Percentiles rank a stretch among this genome's conserved stretches.
Conservation (phyloP, 2,888 invertebrate species). For the Rotaria sp. region DNA sequence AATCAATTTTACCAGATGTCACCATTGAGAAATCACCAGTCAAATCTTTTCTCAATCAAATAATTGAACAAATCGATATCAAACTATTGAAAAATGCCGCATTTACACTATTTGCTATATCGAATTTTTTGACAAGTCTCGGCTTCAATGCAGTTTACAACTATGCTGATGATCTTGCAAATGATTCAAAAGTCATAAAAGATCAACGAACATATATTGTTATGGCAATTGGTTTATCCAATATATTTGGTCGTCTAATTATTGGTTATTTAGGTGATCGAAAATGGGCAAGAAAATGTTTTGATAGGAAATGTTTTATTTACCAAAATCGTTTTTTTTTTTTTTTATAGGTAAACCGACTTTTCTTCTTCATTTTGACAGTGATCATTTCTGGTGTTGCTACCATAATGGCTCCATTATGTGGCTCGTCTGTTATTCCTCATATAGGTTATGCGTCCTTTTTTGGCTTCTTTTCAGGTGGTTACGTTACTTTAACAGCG, state of each 20-base stretch:
- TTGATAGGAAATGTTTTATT: not conserved
- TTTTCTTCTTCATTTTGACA: conserved; percentile 78
- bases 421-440: conserved; percentile 67
- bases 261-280: conserved; percentile 48
- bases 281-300: not conserved
- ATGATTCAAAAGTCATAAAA: conserved; percentile 44
- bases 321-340: not conserved
- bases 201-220: conserved; percentile 65
- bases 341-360: conserved; percentile 65
- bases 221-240: conserved; percentile 79
- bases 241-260: conserved; percentile 80
- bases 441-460: conserved; percentile 50
- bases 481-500: conserved; percentile 37
- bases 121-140: conserved; percentile 86
- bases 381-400: conserved; percentile 79
- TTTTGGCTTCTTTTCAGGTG: conserved; percentile 23
- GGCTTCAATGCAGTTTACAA: conserved; percentile 82
- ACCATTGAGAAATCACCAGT: not conserved
- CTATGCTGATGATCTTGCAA: conserved; percentile 68
- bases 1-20: not conserved
- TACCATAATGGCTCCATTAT: conserved; percentile 72
- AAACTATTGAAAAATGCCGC: conserved; percentile 75
- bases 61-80: conserved; percentile 63
- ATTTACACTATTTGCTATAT: conserved; percentile 75
- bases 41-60: not conserved